phyloP scores from a whole-genome alignment of 1,140 invertebrate species.

The Dreissena polymorpha region DNA sequence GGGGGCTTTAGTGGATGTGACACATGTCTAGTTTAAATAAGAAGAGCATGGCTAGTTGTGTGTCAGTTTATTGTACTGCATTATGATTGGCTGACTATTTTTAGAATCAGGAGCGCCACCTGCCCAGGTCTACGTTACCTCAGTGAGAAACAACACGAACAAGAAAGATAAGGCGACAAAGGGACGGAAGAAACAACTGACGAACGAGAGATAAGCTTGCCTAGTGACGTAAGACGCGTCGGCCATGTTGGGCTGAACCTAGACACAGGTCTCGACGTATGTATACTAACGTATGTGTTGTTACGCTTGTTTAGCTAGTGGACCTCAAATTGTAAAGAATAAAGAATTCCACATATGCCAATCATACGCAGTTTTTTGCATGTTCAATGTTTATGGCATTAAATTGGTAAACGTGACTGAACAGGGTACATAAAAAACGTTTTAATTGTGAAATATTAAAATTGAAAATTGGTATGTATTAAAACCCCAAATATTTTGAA shows the following conservation, averaged over 20 bases:
- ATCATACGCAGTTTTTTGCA: too few species aligned
- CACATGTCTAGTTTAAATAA: not conserved
- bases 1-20: not conserved
- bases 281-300: too few species aligned
- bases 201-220: constrained; percentile 17
- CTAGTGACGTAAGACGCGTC: constrained; percentile 2
- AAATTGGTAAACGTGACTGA: too few species aligned
- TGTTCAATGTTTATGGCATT: too few species aligned
- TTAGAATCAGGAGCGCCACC: not conserved
- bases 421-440: too few species aligned
- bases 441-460: too few species aligned
- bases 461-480: too few species aligned
- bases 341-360: too few species aligned
- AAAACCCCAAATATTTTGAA: too few species aligned
- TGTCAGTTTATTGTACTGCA: not conserved
- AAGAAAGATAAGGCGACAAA: not conserved
- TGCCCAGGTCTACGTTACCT: not conserved
- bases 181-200: constrained; percentile 22
- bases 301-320: too few species aligned
- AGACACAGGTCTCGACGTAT: constrained; percentile 2
- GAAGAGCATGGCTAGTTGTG: not conserved
- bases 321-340: too few species aligned
- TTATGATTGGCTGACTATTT: not conserved
- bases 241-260: constrained; percentile 21
- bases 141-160: not conserved